Evolutionary conservation across 2,797 vertebrate genomes (phyloP), one percentile per base, ranked within the genome.

Genomic region (Phrynocephalus guinanensis): DNA sequence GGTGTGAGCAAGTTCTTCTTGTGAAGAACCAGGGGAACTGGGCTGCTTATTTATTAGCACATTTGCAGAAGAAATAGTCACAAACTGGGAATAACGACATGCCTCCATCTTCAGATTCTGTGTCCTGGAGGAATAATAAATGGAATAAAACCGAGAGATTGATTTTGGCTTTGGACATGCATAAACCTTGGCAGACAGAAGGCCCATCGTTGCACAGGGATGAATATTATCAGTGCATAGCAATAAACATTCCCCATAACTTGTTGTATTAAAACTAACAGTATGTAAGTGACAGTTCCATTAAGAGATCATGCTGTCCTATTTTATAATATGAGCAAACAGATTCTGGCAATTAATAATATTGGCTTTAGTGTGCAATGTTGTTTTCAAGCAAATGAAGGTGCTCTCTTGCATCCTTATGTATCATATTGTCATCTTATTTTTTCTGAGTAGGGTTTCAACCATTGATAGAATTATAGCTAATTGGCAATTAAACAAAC

Each of bases 311-410:
- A 86, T 6, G 13, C 33, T 81, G 87, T 89, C 24, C 33, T 88
- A 88, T 83, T 90, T 82, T 76, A 67, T 60, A 89, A 88, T 92
- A 90, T 90, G 84, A 87, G 88, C 26, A 92, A 73, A 89, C 75
- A 56, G 86, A 83, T 89, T 87, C 77, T 90, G 84, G 44, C 91
- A 92, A 89, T 92, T 85, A 89, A 66, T 91, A 87, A 91, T 89
- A 91, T 56, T 88, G 91, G 78, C 81, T 79, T 44, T 86, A 87
- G 89, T 87, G 82, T 82, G 52, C 89, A 93, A 91, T 28, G 66
- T 44, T 88, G 77, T 93, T 91, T 93, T 93, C 76, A 89, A 81
- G 50, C 73, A 89, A 80, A 85, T 0, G 8, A 10, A 79, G 66
- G 10, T 20, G 28, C 20, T 44, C 72, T 16, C 28, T 50, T 50